Conservation (phyloP, 2,888 invertebrate genomes). For the Macaria liturata region DNA sequence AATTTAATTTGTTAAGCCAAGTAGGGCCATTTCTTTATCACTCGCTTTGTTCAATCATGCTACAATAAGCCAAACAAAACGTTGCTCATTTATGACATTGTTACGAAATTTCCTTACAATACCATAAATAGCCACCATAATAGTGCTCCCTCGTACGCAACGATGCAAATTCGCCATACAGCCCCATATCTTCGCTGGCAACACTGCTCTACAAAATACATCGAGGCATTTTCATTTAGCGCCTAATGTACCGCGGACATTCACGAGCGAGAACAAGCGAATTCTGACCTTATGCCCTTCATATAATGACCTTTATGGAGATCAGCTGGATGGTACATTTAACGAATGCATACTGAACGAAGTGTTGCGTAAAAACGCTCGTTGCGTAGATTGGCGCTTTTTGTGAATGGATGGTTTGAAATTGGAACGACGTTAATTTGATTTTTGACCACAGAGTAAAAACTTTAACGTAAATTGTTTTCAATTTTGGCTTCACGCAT, state of each 20-base stretch:
- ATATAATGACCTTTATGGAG: constrained; percentile 20
- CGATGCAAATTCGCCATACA: constrained; percentile 28
- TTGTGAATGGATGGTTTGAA: constrained; percentile 25
- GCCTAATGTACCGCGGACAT: constrained; percentile 44
- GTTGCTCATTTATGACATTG: too few relatives aligned
- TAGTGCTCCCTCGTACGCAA: constrained; percentile 22
- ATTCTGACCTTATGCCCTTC: constrained; percentile 32
- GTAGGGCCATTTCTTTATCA: too few relatives aligned
- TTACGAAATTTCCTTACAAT: too few relatives aligned
- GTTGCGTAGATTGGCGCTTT: constrained; percentile 16
- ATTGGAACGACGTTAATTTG: constrained; percentile 26
- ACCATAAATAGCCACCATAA: constrained; percentile 2
- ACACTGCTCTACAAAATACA: constrained; percentile 30
- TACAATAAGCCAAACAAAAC: too few relatives aligned
- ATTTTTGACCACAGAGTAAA: background rate
- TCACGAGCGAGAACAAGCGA: constrained; percentile 32
- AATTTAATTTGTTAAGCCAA: too few relatives aligned
- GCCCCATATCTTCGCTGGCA: constrained; percentile 33
- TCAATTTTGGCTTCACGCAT: too few relatives aligned
- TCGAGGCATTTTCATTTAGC: constrained; percentile 42
- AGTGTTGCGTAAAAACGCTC: constrained; percentile 32
- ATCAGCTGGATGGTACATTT: constrained; percentile 37
- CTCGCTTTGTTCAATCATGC: too few relatives aligned
- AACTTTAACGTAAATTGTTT: too few relatives aligned
- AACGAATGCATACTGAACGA: constrained; percentile 36